Evolutionary conservation across 1,140 invertebrate genomes (phyloP), one percentile per base, ranked within the genome.

Genomic region (Pissodes strobi): DNA sequence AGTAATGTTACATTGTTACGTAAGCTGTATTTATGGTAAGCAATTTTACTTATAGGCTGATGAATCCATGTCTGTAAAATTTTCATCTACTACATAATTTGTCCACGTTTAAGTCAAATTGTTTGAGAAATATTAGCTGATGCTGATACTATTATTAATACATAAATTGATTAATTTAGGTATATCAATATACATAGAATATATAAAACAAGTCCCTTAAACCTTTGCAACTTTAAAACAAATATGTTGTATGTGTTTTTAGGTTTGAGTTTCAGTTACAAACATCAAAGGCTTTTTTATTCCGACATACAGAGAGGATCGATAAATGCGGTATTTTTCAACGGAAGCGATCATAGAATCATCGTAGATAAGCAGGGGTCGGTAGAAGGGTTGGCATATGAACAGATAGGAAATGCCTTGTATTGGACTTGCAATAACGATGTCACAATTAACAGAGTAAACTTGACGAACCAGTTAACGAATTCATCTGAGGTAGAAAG

Each of bases 341-440:
- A 94, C 80, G 92, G 92, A 37, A 84, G 82, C 10, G 82, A 84
- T 1, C 88, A 92, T 75, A 79, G 79, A 15, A 82, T 89, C 12
- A 77, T 95, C 41, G 82, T 91, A 1, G 85, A 87, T 69, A 81
- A 87, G 60, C 87, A 88, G 80, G 90, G 90, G 1, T 87, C 89
- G 0, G 91, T 92, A 1, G 92, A 95, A 81, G 93, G 93, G 12
- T 76, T 95, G 69, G 88, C 91, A 15, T 93, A 85, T 77, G 89
- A 92, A 68, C 79, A 81, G 38, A 12, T 83, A 0, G 79, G 86
- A 38, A 80, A 85, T 57, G 82, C 86, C 43, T 78, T 95, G 0
- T 95, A 92, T 77, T 95, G 91, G 90, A 95, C 93, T 1, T 92
- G 90, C 69, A 91, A 90, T 73, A 89, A 86, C 71, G 87, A 91